Percentiles rank a stretch among this genome's conserved stretches.
Conservation (phyloP, 2,113 vertebrate genomes). For the Macroglossus sobrinus region DNA sequence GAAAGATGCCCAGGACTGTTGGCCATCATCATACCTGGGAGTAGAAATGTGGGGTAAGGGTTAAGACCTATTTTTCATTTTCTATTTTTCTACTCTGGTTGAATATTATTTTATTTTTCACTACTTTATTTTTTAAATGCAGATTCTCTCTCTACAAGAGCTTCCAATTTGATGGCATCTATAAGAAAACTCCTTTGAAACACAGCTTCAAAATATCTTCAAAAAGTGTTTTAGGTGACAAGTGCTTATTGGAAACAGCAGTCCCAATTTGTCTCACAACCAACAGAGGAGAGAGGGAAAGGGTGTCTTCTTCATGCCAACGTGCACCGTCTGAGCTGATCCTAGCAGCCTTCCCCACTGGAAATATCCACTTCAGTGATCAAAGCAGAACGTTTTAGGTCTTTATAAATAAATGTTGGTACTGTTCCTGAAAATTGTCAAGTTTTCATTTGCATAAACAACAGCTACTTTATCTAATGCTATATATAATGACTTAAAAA, state of each 20-base stretch:
- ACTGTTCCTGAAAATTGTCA: constrained; percentile 29
- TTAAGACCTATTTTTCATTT: background rate
- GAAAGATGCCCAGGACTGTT: background rate
- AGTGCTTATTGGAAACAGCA: background rate
- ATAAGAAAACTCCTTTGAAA: background rate
- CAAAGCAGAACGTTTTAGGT: background rate
- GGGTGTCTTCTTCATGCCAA: background rate
- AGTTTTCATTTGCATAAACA: constrained; percentile 1
- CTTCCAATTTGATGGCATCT: background rate
- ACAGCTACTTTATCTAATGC: constrained; percentile 25
- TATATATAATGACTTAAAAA: background rate
- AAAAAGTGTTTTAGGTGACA: background rate
- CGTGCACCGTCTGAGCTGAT: background rate
- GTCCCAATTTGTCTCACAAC: background rate
- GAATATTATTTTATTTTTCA: background rate
- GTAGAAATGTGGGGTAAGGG: background rate
- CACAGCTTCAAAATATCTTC: background rate
- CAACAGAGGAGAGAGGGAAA: background rate
- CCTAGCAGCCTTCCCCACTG: background rate
- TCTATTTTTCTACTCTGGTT: background rate
- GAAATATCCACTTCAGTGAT: background rate
- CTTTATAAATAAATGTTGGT: background rate
- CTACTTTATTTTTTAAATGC: background rate
- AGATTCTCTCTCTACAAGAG: background rate
- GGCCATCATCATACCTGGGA: background rate